Conservation (phyloP, 2,888 invertebrate species). For the Lycocerus yunnanus region DNA sequence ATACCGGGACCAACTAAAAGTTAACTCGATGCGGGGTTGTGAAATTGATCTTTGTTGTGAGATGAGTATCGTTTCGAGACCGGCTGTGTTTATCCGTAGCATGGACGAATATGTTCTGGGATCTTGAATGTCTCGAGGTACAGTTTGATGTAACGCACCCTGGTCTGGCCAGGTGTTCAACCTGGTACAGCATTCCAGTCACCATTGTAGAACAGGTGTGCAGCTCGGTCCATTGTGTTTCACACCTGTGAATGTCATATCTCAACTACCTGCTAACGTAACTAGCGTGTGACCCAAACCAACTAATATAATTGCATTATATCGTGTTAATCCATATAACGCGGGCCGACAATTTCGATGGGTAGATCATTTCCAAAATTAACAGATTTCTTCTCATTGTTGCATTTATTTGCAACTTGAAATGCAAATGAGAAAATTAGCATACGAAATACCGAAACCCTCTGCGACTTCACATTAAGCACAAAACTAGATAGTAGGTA, state of each 20-base stretch:
- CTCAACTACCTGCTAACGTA: conserved; percentile 48
- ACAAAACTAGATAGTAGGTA: no score
- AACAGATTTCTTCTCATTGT: not conserved
- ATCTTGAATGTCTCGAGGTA: not conserved
- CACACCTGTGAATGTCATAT: conserved; percentile 53
- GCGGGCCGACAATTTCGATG: not conserved
- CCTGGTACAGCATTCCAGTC: conserved; percentile 49
- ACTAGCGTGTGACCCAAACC: conserved; percentile 32
- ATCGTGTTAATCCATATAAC: not conserved
- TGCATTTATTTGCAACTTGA: not conserved
- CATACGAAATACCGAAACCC: no score
- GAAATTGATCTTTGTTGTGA: conserved; percentile 27
- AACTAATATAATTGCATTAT: conserved; percentile 27
- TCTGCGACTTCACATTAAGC: not conserved
- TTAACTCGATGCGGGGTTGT: conserved; percentile 20
- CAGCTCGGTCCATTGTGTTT: conserved; percentile 40
- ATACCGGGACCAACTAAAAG: conserved; percentile 26
- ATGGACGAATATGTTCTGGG: conserved; percentile 4
- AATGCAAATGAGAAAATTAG: not conserved
- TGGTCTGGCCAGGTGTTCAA: conserved; percentile 48
- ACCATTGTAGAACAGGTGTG: conserved; percentile 50
- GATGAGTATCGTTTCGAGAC: conserved; percentile 5
- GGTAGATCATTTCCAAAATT: not conserved
- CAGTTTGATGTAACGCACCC: conserved; percentile 30
- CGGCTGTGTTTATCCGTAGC: not conserved